Evolutionary conservation across 2,113 vertebrate genomes (phyloP), one percentile per base, ranked within the genome.

Genomic region (Anoura caudifer): DNA sequence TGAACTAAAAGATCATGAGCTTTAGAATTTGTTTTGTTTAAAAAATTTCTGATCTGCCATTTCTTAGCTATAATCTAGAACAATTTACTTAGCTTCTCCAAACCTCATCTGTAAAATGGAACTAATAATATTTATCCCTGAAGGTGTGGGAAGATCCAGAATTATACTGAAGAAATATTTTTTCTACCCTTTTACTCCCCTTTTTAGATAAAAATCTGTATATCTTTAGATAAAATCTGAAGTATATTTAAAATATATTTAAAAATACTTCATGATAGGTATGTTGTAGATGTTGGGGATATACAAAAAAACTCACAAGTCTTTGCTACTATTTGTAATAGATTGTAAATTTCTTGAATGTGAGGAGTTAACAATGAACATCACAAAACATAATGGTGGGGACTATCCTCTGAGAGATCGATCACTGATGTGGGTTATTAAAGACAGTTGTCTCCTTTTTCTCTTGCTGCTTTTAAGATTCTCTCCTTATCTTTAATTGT

Each of bases 121-220:
- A 47, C 63, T 52, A 61, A 63, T 77, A 89, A 72, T 52, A 90
- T 3, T 77, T 79, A 72, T 28, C 43, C 38, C 38, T 90, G 50
- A 95, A 81, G 56, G 6, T 75, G 72, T 86, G 47, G 86, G 67
- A 82, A 75, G 26, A 59, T 12, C 26, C 38, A 73, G 45, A 67
- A n/a, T 75, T 81, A 81, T 24, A 65, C 20, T 67, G n/a, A 94
- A 59, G 24, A 87, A 86, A 93, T 26, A 54, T 12, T 81, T 67
- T 70, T 31, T 43, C 19, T 26, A 65, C 38, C 7, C 63, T 43
- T 69, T 70, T 9, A 12, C 7, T 79, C 4, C 3, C 8, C 61
- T 95, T 91, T 67, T 56, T 43, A 67, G 36, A 87, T 95, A 79
- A 85, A 85, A 89, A 72, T 81, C 36, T 81, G 36, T 80, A 65